phyloP scores from a whole-genome alignment of 2,113 vertebrate genomes.

The Pycnonotus jocosus region DNA sequence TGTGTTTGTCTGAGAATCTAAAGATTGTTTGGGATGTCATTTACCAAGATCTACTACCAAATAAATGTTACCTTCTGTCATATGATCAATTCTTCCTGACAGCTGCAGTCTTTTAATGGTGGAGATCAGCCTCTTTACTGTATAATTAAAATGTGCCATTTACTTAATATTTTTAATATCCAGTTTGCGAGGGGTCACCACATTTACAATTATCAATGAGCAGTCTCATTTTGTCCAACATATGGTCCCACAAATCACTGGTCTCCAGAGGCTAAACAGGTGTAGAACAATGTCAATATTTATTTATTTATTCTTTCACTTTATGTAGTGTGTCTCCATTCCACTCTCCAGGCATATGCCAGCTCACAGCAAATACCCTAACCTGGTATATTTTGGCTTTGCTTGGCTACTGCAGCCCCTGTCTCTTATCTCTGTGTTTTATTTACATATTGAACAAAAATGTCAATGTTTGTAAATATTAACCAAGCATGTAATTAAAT shows the following conservation, averaged over 20 bases:
- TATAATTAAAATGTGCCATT: conserved; percentile 54
- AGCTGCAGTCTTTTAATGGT: conserved; percentile 42
- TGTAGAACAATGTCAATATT: conserved; percentile 55
- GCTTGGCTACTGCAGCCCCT: conserved; percentile 7
- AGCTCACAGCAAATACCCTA: conserved; percentile 20
- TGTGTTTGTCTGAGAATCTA: background rate
- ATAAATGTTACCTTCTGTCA: conserved; percentile 53
- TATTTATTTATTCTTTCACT: conserved; percentile 50
- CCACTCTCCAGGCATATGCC: background rate
- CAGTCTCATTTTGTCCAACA: conserved; percentile 54
- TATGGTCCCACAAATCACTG: conserved; percentile 52
- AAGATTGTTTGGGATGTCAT: conserved; percentile 16
- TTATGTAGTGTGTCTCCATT: background rate
- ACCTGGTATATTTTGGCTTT: conserved; percentile 2
- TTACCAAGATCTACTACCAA: conserved; percentile 42
- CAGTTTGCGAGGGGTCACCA: conserved; percentile 44
- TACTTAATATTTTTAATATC: conserved; percentile 54
- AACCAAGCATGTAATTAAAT: conserved; percentile 53
- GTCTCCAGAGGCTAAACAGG: conserved; percentile 44
- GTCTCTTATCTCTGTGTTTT: background rate
- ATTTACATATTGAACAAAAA: background rate
- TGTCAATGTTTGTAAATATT: conserved; percentile 22
- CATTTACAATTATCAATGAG: conserved; percentile 42
- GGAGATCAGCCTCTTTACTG: conserved; percentile 34
- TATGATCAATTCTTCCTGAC: conserved; percentile 16